phyloP scores from a whole-genome alignment of 35 echinoderm and acorn worm species.

The Apostichopus californicus region DNA sequence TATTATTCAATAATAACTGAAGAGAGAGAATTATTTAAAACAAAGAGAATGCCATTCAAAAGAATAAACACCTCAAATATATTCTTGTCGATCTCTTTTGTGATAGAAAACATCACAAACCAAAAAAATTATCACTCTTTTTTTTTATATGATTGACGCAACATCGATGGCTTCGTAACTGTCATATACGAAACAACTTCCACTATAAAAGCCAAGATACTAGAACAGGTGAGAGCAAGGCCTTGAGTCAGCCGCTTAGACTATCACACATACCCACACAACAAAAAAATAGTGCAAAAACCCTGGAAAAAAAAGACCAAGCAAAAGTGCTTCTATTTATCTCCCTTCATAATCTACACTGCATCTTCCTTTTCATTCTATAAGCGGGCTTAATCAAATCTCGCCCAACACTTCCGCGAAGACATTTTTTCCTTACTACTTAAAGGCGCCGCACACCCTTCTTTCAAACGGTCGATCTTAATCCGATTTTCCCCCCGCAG shows the following conservation, averaged over 20 bases:
- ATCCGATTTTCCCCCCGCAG: constrained; percentile 34
- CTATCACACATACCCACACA: neutral
- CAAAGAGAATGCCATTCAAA: too few relatives aligned
- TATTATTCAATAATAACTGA: too few relatives aligned
- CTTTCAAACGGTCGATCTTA: constrained; percentile 27
- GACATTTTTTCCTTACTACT: constrained; percentile 2
- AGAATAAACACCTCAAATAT: too few relatives aligned
- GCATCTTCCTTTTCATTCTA: neutral
- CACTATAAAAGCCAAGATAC: too few relatives aligned
- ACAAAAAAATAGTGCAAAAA: constrained; percentile 41
- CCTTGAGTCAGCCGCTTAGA: constrained; percentile 42
- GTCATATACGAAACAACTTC: too few relatives aligned
- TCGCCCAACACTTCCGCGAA: constrained; percentile 33
- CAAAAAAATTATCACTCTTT: too few relatives aligned
- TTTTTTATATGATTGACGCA: too few relatives aligned
- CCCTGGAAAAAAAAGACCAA: neutral
- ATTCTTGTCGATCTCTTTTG: too few relatives aligned
- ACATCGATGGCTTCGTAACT: too few relatives aligned
- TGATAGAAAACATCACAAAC: too few relatives aligned
- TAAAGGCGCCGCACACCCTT: constrained; percentile 29
- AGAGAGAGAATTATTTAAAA: too few relatives aligned
- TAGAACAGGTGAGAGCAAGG: neutral
- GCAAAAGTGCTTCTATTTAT: constrained; percentile 28
- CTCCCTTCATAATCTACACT: constrained; percentile 3
- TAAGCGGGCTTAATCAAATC: constrained; percentile 49